These are phyloP conservation scores for Mimumesa dahlbomi DNA, from an alignment of 2,888 invertebrate species.

Conservation along the genomic window DNA sequence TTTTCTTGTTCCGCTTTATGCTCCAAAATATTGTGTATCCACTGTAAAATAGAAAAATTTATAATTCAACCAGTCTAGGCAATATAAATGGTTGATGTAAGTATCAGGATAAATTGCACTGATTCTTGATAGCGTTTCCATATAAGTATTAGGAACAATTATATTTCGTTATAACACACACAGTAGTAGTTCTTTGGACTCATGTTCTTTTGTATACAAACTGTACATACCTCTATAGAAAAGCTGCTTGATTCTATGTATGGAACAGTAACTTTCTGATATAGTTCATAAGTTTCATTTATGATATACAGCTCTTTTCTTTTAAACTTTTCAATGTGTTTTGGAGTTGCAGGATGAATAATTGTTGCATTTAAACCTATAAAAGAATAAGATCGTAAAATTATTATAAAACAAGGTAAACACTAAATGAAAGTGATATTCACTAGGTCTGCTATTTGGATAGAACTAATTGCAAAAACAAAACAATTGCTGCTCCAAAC, in stretches of 20 bases:
- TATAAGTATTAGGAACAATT: too few species aligned
- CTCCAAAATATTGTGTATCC: conserved; percentile 98
- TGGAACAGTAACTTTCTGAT: conserved; percentile 89
- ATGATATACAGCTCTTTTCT: conserved; percentile 88
- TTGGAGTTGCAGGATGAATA: conserved; percentile 95
- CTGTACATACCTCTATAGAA: conserved; percentile 86
- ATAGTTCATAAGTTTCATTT: conserved; percentile 91
- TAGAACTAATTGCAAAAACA: too few species aligned
- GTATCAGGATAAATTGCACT: background rate
- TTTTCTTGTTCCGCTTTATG: conserved; percentile 94
- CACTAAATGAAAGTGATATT: conserved; percentile 12
- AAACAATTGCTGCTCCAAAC: too few species aligned
- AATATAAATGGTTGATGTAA: background rate
- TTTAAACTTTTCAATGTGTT: conserved; percentile 94
- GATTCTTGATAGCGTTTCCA: background rate
- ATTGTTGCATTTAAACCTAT: conserved; percentile 94
- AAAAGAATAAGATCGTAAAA: too few species aligned
- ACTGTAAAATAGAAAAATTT: conserved; percentile 85
- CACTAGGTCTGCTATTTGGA: background rate
- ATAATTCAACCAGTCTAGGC: too few species aligned
- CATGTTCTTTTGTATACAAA: background rate
- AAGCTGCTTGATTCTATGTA: conserved; percentile 88
- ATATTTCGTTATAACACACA: background rate
- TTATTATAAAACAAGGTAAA: too few species aligned
- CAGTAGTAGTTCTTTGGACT: background rate